Evolutionary conservation across 2,113 vertebrate genomes (phyloP), one percentile per base, ranked within the genome.

Genomic region (Pontoporia blainvillei): DNA sequence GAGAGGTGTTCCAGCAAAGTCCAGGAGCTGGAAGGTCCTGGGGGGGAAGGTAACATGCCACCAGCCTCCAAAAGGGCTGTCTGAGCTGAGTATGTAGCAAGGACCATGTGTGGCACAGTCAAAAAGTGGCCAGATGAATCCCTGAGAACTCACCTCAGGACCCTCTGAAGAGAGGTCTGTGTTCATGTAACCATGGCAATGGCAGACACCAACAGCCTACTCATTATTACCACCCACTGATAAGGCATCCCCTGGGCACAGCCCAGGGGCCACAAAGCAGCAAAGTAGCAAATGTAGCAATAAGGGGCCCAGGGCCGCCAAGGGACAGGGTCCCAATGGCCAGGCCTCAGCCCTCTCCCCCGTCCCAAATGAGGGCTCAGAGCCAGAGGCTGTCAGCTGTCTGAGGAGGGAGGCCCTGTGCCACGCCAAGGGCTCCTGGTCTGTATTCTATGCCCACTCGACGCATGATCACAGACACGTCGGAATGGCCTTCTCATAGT

Each of bases 281-380:
- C 96, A 96, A 96, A 86, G 96, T 97, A 98, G 98, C 97, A 94
- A 96, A 97, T 98, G 97, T 98, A 98, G 98, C 98, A 98, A 98
- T 98, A 98, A 98, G 92, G 90, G 98, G 95, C 94, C 94, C 34
- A 39, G 76, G 64, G 81, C 97, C 46, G 0, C 84, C 73, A 67
- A 91, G 67, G 71, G 54, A 67, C 83, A 76, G 89, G 71, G 79
- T 89, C 91, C 75, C 61, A 46, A 82, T 31, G 78, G 64, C 82
- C 72, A 4, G 4, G 73, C n/a, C 95, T 96, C 5, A 6, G 66
- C 72, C 66, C 78, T 83, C 76, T 90, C 93, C 94, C 76, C 86
- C 62, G 83, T 57, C 81, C 67, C 49, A 6, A 13, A 5, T 0
- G n/a, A 96, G 64, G 95, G 82, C 81, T 72, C 84, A 34, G 52